phyloP scores from a whole-genome alignment of 2,113 vertebrate species.

The Orientallactaga bullata region DNA sequence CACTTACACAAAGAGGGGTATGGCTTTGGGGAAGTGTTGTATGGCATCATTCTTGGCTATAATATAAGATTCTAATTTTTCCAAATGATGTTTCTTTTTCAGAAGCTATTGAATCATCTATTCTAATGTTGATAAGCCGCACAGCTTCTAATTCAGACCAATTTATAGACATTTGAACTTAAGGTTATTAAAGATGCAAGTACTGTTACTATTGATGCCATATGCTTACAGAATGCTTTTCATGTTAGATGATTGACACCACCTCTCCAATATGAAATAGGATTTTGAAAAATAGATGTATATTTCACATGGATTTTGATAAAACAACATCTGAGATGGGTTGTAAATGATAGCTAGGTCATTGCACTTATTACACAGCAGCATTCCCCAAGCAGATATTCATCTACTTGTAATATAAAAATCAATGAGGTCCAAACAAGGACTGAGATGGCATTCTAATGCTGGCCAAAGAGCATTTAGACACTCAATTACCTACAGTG shows the following conservation, averaged over 20 bases:
- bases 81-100: neutral
- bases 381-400: slow-evolving; percentile 73
- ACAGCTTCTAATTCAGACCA: slow-evolving; percentile 29
- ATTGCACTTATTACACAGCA: slow-evolving; percentile 82
- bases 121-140: neutral
- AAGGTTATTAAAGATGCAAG: slow-evolving; percentile 62
- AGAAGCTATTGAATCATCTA: slow-evolving; percentile 52
- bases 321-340: slow-evolving; percentile 71
- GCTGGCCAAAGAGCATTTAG: slow-evolving; percentile 79
- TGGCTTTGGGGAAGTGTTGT: neutral
- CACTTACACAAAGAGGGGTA: neutral
- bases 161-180: slow-evolving; percentile 22
- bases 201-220: slow-evolving; percentile 58
- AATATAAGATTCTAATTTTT: neutral
- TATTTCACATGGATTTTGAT: slow-evolving; percentile 79
- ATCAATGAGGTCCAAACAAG: slow-evolving; percentile 85
- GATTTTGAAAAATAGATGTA: slow-evolving; percentile 71
- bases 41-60: neutral
- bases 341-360: slow-evolving; percentile 73
- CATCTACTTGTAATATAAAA: slow-evolving; percentile 85
- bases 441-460: slow-evolving; percentile 85
- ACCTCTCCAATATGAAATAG: slow-evolving; percentile 36
- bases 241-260: neutral
- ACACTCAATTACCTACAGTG: slow-evolving; percentile 76
- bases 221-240: slow-evolving; percentile 44